Evolutionary conservation across 2,113 vertebrate species (phyloP).

Genomic region (Silurus meridionalis): DNA sequence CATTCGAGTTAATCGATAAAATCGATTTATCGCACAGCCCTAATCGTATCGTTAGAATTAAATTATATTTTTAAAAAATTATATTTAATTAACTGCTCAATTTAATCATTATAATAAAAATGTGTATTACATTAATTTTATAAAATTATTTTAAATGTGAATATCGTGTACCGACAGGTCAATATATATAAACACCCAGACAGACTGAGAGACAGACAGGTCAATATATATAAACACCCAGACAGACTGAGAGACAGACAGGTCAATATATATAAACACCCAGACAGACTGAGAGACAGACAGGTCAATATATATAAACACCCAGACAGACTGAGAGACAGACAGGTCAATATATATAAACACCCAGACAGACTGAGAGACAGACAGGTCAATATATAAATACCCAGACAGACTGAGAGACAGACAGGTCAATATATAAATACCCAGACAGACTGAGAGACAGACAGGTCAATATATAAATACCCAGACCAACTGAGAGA

Average conservation of each 20-base stretch:
- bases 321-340: background rate
- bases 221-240: background rate
- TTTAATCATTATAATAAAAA: too few relatives aligned
- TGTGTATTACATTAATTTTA: too few relatives aligned
- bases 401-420: background rate
- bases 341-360: background rate
- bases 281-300: background rate
- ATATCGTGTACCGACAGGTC: background rate
- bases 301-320: background rate
- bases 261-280: background rate
- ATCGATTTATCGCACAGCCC: too few relatives aligned
- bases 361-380: background rate
- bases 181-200: background rate
- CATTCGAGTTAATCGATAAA: too few relatives aligned
- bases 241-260: background rate
- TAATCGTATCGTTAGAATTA: too few relatives aligned
- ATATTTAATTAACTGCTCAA: too few relatives aligned
- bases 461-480: too few relatives aligned
- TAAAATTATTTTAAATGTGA: too few relatives aligned
- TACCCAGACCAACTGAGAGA: too few relatives aligned
- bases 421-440: too few relatives aligned
- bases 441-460: background rate
- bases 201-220: background rate
- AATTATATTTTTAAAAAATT: too few relatives aligned
- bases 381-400: background rate